Evolutionary conservation across 1,140 invertebrate species (phyloP).

Genomic region (Drosophila serrata): DNA sequence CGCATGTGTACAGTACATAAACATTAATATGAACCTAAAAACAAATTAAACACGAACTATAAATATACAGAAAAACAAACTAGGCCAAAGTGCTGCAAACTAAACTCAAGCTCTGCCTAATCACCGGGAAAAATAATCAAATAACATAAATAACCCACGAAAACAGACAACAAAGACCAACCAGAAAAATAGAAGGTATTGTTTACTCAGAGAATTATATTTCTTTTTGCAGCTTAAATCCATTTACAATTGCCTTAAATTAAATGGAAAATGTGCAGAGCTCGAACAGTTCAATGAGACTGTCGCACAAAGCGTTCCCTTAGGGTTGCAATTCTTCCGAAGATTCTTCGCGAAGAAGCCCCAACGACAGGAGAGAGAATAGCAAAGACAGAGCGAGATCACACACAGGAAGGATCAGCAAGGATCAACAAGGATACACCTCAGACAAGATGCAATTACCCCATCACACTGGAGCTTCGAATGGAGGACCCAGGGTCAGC

Average conservation of each 20-base stretch:
- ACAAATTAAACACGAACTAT: conserved; percentile 15
- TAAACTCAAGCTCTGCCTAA: conserved; percentile 36
- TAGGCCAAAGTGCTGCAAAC: conserved; percentile 36
- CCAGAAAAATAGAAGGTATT: conserved; percentile 17
- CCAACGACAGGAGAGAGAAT: conserved; percentile 51
- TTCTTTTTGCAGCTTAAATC: conserved; percentile 56
- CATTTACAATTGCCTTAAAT: conserved; percentile 37
- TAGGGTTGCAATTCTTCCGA: conserved; percentile 50
- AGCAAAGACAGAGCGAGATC: conserved; percentile 37
- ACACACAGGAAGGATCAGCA: not conserved
- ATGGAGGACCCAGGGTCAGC: conserved; percentile 90
- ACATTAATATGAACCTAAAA: conserved; percentile 35
- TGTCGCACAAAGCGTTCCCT: conserved; percentile 47
- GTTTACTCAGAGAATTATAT: conserved; percentile 52
- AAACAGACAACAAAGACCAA: conserved; percentile 29
- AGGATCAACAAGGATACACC: conserved; percentile 25
- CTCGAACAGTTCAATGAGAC: conserved; percentile 56
- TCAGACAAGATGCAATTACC: conserved; percentile 23
- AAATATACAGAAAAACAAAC: conserved; percentile 31
- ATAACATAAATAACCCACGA: conserved; percentile 52
- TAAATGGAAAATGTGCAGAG: conserved; percentile 49
- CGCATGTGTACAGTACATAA: conserved; percentile 60
- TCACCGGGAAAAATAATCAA: conserved; percentile 41
- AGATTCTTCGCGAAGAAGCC: conserved; percentile 26
- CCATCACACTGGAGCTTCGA: conserved; percentile 44